Percentiles rank a stretch among this genome's conserved stretches.
Conservation (phyloP, 2,113 vertebrate genomes). For the Polypterus senegalus region DNA sequence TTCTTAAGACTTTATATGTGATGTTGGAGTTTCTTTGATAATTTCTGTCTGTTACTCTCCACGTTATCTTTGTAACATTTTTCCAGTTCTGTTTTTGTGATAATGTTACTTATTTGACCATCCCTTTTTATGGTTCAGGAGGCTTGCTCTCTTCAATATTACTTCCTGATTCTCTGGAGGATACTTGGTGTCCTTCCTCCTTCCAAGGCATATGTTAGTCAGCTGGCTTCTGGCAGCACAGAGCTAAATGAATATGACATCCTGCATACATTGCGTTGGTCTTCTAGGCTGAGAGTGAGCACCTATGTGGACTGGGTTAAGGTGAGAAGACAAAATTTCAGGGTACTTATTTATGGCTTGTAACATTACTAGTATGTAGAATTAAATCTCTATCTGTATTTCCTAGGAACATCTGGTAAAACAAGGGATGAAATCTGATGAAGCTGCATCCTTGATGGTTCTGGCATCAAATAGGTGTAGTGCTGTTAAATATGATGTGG, state of each 20-base stretch:
- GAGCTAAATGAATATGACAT: constrained; percentile 88
- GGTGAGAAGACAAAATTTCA: constrained; percentile 36
- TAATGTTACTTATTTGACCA: background rate
- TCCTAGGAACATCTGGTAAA: constrained; percentile 77
- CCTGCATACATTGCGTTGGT: constrained; percentile 87
- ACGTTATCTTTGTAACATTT: background rate
- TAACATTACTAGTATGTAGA: too few species aligned
- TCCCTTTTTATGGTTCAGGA: constrained; percentile 50
- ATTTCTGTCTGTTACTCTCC: background rate
- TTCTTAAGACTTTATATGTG: background rate
- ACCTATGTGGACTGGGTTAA: constrained; percentile 89
- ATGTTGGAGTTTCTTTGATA: background rate
- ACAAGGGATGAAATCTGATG: constrained; percentile 88
- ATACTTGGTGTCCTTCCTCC: constrained; percentile 86
- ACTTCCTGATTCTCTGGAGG: constrained; percentile 87
- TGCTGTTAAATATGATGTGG: constrained; percentile 84
- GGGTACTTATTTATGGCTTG: too few species aligned
- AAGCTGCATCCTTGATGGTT: constrained; percentile 69
- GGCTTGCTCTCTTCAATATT: constrained; percentile 94
- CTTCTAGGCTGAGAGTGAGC: constrained; percentile 73
- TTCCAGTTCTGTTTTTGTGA: background rate
- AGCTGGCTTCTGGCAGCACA: constrained; percentile 63
- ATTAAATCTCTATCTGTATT: background rate
- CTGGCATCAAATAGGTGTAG: constrained; percentile 71
- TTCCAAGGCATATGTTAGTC: constrained; percentile 80